Base-by-base conservation (phyloP, 2,888 invertebrate species). In the Lysandra coridon region DNA sequence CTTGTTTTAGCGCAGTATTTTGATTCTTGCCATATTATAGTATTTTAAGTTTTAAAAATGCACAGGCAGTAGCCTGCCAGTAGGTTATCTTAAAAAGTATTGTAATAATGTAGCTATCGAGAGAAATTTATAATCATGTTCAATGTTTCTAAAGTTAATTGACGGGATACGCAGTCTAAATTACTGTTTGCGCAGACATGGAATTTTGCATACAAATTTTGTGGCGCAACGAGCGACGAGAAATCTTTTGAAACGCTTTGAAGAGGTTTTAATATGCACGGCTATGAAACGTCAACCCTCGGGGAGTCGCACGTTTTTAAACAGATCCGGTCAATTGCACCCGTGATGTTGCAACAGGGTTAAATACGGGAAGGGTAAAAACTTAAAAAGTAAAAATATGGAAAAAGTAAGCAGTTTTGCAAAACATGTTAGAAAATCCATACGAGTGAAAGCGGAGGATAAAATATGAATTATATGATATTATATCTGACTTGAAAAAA, bases 231-330 rank as follows among this genome's bases (percentile, higher is more conserved):
- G 69, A 69, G 69, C 33, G 69, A 14, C 33, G 33, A 33, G 69
- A 69, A 33, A 69, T 69, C 69, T 69, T 69, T 69, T 69, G 69
- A 69, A 69, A 69, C 14, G 33, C 69, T 69, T 69, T 69, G 33
- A 69, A 69, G 69, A 33, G 33, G 37, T 30, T 64, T 64, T 64
- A 69, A 37, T 37, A 69, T 69, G 33, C 17, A 1, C 14, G 69
- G 69, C 33, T 33, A 69, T 69, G 69, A 69, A 69, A 69, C 69
- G 23, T 69, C 69, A 69, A 10, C 69, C 69, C 69, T 69, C 33
- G 14, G 69, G 69, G 69, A 69, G 4, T 33, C 30, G 14, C 33
- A 12, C 23, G 64, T 33, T 69, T 33, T 69, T 12, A 69, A 64
- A 69, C 30, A 69, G 33, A 33, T 69, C 33, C 30, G 33, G 64